These are phyloP conservation scores for Musca domestica DNA, from an alignment of 1,140 invertebrate genomes.

Conservation along the genomic window DNA sequence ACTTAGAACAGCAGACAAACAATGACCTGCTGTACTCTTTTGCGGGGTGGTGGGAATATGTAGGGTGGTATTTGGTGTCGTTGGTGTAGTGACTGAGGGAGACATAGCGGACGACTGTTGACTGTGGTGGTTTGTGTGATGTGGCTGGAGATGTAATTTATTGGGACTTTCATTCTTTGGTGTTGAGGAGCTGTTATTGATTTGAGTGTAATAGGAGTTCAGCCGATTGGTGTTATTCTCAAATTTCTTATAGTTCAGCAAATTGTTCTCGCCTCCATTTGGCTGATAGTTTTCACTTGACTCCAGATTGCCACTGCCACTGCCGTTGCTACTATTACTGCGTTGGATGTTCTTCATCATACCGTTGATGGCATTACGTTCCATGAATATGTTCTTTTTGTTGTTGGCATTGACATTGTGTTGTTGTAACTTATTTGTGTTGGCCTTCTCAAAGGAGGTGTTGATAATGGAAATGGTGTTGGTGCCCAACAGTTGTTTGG, in stretches of 20 bases:
- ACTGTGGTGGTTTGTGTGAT: neutral
- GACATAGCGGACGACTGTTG: neutral
- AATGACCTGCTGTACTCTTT: slow-evolving; percentile 11
- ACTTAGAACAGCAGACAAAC: slow-evolving; percentile 34
- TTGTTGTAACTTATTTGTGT: slow-evolving; percentile 31
- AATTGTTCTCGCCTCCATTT: slow-evolving; percentile 15
- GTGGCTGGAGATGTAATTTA: neutral
- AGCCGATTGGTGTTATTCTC: slow-evolving; percentile 51
- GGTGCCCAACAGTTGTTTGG: slow-evolving; percentile 47
- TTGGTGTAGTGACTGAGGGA: slow-evolving; percentile 2
- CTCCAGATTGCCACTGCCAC: slow-evolving; percentile 34
- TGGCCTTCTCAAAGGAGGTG: slow-evolving; percentile 43
- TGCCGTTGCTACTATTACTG: neutral
- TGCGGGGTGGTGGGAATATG: slow-evolving; percentile 19
- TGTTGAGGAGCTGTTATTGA: slow-evolving; percentile 30
- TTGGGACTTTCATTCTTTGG: slow-evolving; percentile 33
- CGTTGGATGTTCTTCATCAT: slow-evolving; percentile 51
- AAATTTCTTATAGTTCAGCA: slow-evolving; percentile 47
- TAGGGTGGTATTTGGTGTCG: slow-evolving; percentile 9
- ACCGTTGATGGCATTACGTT: slow-evolving; percentile 50
- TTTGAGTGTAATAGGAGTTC: slow-evolving; percentile 48
- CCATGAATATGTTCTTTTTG: slow-evolving; percentile 51
- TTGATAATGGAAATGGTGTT: slow-evolving; percentile 52
- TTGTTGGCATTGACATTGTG: slow-evolving; percentile 28
- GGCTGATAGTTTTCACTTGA: neutral